Percentiles rank a stretch among this genome's conserved stretches.
These are phyloP conservation scores for Coreoperca whiteheadi DNA, from an alignment of 2,113 vertebrate species.

Conservation along the genomic window DNA sequence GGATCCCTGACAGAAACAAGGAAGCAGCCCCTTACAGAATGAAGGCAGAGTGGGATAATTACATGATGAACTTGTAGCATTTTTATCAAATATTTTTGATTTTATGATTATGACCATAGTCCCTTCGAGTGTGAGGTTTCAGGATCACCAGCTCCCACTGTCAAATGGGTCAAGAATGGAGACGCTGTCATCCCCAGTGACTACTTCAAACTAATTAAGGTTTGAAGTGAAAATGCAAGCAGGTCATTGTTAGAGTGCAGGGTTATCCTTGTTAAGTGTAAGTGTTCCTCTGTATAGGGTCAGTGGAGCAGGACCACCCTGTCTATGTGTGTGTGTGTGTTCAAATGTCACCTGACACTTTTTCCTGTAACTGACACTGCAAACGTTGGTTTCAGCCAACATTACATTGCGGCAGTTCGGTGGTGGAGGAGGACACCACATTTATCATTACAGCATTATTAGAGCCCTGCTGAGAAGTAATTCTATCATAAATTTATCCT, in stretches of 20 bases:
- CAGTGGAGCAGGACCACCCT: conserved; percentile 34
- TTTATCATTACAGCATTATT: not conserved
- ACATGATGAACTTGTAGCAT: too few species aligned
- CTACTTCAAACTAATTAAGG: conserved; percentile 98
- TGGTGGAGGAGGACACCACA: not conserved
- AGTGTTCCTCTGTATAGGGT: conserved; percentile 10
- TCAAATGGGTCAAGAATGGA: conserved; percentile 98
- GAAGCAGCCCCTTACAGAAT: not conserved
- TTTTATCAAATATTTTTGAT: too few species aligned
- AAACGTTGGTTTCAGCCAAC: not conserved
- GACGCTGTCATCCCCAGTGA: conserved; percentile 98
- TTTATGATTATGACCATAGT: too few species aligned
- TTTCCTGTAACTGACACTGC: conserved; percentile 23
- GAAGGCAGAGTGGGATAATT: not conserved
- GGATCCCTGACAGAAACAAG: not conserved
- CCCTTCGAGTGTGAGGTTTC: conserved; percentile 95
- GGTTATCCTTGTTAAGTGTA: conserved; percentile 16
- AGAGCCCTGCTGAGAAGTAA: not conserved
- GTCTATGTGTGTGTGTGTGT: not conserved
- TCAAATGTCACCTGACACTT: conserved; percentile 38
- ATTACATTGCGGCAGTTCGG: not conserved
- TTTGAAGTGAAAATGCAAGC: conserved; percentile 18
- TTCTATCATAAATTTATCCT: not conserved
- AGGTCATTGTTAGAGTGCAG: conserved; percentile 18
- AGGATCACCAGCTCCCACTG: conserved; percentile 91